Percentiles rank a stretch among this genome's conserved stretches.
Conservation (phyloP, 2,888 invertebrate species). For the Celastrina argiolus region DNA sequence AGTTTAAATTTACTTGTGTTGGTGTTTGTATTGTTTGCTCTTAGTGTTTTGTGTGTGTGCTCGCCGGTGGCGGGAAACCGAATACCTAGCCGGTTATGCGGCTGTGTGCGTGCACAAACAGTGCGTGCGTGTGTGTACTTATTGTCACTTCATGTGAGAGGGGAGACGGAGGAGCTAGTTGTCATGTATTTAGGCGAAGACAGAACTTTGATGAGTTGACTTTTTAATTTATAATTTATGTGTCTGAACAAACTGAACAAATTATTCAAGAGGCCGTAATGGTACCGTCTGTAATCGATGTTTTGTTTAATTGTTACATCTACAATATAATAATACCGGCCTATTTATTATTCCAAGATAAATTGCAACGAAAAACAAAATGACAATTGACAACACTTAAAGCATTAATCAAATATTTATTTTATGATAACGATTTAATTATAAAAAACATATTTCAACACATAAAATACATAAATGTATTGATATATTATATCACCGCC, state of each 20-base stretch:
- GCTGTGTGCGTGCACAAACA: conserved; percentile 70
- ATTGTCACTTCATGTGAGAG: conserved; percentile 74
- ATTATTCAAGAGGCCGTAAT: not conserved
- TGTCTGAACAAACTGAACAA: conserved; percentile 4
- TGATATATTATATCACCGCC: not conserved
- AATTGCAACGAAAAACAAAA: no score
- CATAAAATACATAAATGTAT: not conserved
- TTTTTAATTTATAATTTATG: conserved; percentile 60
- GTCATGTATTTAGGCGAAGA: conserved; percentile 76
- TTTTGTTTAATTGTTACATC: not conserved
- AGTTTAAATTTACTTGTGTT: conserved; percentile 78
- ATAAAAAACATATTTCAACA: not conserved
- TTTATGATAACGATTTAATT: not conserved
- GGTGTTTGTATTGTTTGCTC: conserved; percentile 76
- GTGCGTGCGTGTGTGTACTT: conserved; percentile 56
- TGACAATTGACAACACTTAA: not conserved
- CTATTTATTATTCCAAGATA: no score
- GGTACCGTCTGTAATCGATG: not conserved
- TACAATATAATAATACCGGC: not conserved
- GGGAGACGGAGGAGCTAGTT: conserved; percentile 72
- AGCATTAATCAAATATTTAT: not conserved
- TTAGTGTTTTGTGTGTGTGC: conserved; percentile 74
- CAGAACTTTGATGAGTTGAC: conserved; percentile 70
- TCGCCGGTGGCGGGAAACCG: conserved; percentile 76
- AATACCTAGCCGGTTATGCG: conserved; percentile 68